Conservation (phyloP, 1,140 invertebrate species). For the Neodiprion lecontei region DNA sequence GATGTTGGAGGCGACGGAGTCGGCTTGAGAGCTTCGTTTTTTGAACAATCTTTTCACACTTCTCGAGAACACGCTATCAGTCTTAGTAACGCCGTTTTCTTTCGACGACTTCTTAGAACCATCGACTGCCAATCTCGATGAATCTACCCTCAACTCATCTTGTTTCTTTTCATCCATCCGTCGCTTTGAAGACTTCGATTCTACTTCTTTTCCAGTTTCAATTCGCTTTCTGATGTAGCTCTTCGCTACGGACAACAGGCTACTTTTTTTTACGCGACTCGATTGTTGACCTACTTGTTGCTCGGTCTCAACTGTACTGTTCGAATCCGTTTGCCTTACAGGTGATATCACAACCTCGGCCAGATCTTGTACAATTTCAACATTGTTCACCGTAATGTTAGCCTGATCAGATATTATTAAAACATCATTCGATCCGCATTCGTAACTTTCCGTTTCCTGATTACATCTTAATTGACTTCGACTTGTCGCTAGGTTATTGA, state of each 20-base stretch:
- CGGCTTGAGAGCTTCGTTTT: background rate
- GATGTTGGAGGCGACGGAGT: background rate
- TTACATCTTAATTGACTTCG: too few species aligned
- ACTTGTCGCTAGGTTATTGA: too few species aligned
- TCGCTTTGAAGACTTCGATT: background rate
- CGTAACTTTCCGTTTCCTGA: too few species aligned
- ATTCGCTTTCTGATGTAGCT: background rate
- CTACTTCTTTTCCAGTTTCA: background rate
- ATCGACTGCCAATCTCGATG: background rate
- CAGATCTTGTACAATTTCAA: too few species aligned
- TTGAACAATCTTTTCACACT: conserved; percentile 1
- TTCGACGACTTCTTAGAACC: background rate
- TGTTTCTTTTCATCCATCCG: background rate
- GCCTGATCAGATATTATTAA: too few species aligned
- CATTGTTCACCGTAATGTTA: too few species aligned
- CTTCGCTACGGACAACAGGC: background rate
- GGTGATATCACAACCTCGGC: too few species aligned
- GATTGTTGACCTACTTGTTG: too few species aligned
- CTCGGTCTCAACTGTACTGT: too few species aligned
- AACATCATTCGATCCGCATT: too few species aligned
- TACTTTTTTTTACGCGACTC: background rate
- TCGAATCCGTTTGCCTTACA: too few species aligned
- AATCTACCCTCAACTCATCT: background rate
- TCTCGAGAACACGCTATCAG: background rate
- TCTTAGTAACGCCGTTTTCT: background rate